phyloP scores from a whole-genome alignment of 2,888 invertebrate species.

The Caenorhabditis macrosperma region DNA sequence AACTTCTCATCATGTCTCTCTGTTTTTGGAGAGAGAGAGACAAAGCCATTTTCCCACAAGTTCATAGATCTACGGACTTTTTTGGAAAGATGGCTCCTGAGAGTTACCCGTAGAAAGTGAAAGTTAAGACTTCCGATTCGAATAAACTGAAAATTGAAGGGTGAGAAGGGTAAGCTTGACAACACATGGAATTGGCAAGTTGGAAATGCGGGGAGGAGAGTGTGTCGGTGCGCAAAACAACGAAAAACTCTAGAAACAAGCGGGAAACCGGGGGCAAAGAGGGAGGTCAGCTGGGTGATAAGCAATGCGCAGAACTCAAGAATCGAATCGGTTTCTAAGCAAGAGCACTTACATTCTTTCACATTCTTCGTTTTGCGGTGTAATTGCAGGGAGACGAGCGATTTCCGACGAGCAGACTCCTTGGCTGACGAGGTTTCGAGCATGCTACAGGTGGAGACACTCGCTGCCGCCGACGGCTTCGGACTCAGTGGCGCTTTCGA shows the following conservation, averaged over 20 bases:
- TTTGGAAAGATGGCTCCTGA: too few relatives aligned
- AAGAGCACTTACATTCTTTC: constrained; percentile 62
- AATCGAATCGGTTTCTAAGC: constrained; percentile 10
- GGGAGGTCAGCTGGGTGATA: constrained; percentile 14
- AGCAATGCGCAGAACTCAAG: constrained; percentile 5
- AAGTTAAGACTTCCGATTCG: neutral
- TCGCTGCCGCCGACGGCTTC: constrained; percentile 79
- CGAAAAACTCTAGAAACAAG: constrained; percentile 28
- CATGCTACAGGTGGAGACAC: constrained; percentile 77
- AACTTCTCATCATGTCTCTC: too few relatives aligned
- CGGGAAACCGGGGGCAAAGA: constrained; percentile 9
- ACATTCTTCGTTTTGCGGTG: constrained; percentile 68
- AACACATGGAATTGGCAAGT: constrained; percentile 28
- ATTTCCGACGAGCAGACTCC: constrained; percentile 74
- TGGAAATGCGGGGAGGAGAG: constrained; percentile 18
- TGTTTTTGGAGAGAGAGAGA: too few relatives aligned
- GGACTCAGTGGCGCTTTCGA: constrained; percentile 78
- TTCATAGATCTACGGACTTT: too few relatives aligned
- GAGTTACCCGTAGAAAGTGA: too few relatives aligned
- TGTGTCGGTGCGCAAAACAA: constrained; percentile 26
- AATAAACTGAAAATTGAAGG: constrained; percentile 9
- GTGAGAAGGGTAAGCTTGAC: constrained; percentile 12
- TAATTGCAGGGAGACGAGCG: constrained; percentile 77
- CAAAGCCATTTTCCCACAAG: too few relatives aligned
- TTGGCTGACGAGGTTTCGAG: constrained; percentile 73